phyloP scores from a whole-genome alignment of 2,113 vertebrate species.

The Gymnobelideus leadbeateri region DNA sequence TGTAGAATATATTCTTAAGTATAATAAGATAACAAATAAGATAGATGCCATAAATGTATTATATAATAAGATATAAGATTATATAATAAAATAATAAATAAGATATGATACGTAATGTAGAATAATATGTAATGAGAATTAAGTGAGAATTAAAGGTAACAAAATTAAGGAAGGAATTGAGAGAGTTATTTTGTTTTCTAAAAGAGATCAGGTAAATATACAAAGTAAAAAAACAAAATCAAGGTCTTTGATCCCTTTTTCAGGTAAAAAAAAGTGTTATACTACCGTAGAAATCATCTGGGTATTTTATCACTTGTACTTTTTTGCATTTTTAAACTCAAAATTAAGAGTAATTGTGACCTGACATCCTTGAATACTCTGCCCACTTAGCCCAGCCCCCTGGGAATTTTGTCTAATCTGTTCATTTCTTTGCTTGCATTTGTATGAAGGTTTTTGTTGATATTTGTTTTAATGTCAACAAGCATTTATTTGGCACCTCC shows the following conservation, averaged over 20 bases:
- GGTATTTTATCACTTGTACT: neutral
- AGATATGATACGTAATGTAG: too few species aligned
- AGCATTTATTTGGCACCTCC: neutral
- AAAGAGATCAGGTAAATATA: neutral
- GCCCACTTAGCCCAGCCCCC: neutral
- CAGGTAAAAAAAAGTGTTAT: neutral
- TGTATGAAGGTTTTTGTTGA: neutral
- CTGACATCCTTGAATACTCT: neutral
- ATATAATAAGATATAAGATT: neutral
- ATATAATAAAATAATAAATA: neutral
- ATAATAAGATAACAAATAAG: too few species aligned
- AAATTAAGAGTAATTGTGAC: neutral
- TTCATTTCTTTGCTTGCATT: neutral
- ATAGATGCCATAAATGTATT: neutral
- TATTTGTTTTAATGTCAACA: neutral
- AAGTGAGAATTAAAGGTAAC: neutral
- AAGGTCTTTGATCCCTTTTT: neutral
- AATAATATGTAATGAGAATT: neutral
- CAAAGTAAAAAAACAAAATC: neutral
- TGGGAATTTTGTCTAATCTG: neutral
- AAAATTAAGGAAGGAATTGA: neutral
- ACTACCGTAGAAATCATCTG: neutral
- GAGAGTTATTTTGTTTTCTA: neutral
- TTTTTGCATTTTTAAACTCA: neutral
- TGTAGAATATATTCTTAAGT: too few species aligned